Percentiles rank a stretch among this genome's conserved stretches.
These are phyloP conservation scores for Conops quadrifasciatus DNA, from an alignment of 2,888 invertebrate species.

Conservation along the genomic window DNA sequence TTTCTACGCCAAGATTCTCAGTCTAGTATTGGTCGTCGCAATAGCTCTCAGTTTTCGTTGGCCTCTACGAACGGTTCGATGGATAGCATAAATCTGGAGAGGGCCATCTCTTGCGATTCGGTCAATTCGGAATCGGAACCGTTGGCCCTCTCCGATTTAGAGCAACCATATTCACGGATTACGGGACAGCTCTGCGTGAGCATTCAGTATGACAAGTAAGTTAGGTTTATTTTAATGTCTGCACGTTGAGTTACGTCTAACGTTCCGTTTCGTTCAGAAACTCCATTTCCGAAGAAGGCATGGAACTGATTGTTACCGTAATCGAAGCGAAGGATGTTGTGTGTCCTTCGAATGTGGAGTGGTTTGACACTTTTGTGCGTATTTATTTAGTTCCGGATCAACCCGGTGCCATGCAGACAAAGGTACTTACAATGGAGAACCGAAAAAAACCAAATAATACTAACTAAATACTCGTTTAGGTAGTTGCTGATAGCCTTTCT, in stretches of 20 bases:
- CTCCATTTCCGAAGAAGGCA: constrained; percentile 56
- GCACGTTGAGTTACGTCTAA: neutral
- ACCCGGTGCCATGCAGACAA: constrained; percentile 74
- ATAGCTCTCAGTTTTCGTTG: constrained; percentile 61
- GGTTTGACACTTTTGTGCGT: constrained; percentile 78
- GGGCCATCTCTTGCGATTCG: constrained; percentile 82
- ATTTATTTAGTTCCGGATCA: constrained; percentile 79
- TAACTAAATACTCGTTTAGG: constrained; percentile 46
- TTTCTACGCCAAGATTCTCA: constrained; percentile 59
- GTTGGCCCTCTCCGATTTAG: constrained; percentile 74
- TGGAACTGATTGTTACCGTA: constrained; percentile 71
- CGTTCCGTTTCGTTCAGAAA: constrained; percentile 47
- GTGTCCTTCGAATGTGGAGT: constrained; percentile 69
- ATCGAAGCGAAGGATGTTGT: constrained; percentile 79
- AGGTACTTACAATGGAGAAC: constrained; percentile 58
- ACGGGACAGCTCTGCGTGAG: constrained; percentile 81
- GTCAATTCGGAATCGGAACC: constrained; percentile 82
- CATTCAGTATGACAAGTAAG: constrained; percentile 79
- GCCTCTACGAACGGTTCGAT: constrained; percentile 54
- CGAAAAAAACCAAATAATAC: neutral
- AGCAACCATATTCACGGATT: constrained; percentile 74
- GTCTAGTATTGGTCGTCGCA: constrained; percentile 54
- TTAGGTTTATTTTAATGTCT: constrained; percentile 7
- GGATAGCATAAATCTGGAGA: constrained; percentile 59
- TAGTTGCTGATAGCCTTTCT: constrained; percentile 74